Percentiles rank a stretch among this genome's conserved stretches.
Evolutionary conservation across 1,140 invertebrate species (phyloP).

Genomic region (Eurosta solidaginis): DNA sequence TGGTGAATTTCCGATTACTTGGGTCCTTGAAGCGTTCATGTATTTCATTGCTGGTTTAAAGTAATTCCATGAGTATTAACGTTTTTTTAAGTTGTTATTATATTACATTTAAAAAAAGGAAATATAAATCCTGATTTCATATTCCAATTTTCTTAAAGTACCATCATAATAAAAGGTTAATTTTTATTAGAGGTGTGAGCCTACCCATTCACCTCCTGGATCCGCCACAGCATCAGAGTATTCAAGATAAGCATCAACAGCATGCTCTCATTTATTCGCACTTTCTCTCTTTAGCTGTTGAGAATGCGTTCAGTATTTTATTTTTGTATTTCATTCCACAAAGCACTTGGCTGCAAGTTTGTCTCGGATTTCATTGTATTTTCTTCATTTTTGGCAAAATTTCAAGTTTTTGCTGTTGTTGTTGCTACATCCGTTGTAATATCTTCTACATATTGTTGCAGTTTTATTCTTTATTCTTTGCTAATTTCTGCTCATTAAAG

Average conservation of each 20-base stretch:
- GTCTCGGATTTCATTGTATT: neutral
- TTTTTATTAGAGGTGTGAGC: too few relatives aligned
- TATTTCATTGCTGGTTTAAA: too few relatives aligned
- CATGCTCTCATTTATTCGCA: neutral
- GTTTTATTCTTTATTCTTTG: conserved; percentile 33
- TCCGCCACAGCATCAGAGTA: neutral
- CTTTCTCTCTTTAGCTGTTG: neutral
- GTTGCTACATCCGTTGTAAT: conserved; percentile 10
- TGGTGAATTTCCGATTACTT: too few relatives aligned
- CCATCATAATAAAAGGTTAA: too few relatives aligned
- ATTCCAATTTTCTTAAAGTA: too few relatives aligned
- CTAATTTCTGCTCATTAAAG: conserved; percentile 59
- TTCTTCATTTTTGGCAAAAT: neutral
- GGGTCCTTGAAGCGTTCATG: too few relatives aligned
- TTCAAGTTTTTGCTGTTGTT: conserved; percentile 5
- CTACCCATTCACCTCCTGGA: neutral
- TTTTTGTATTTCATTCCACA: neutral
- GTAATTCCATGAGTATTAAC: too few relatives aligned
- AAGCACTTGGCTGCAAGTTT: neutral
- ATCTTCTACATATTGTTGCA: conserved; percentile 19
- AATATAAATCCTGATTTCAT: too few relatives aligned
- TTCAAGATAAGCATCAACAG: neutral
- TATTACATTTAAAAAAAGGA: too few relatives aligned
- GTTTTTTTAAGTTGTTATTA: too few relatives aligned
- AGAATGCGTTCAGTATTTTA: neutral